phyloP scores from a whole-genome alignment of 2,797 vertebrate genomes.

The Myotis myotis region DNA sequence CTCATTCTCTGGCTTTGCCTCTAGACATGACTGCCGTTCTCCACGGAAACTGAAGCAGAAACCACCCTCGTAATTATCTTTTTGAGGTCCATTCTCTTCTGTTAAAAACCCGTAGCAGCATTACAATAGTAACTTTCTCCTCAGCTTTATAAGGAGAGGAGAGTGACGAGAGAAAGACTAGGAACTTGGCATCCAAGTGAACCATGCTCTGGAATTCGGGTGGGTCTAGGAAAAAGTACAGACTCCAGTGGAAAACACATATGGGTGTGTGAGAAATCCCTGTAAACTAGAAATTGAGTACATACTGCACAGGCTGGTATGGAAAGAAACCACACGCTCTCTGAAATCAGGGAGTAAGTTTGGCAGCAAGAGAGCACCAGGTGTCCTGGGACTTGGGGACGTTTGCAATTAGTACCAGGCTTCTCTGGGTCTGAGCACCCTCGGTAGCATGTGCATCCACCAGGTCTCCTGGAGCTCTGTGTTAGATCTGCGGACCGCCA shows the following conservation, averaged over 20 bases:
- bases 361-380: not conserved
- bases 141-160: not conserved
- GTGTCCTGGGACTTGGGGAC: not conserved
- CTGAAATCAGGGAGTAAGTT: constrained; percentile 50
- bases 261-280: constrained; percentile 79
- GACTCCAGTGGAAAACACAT: constrained; percentile 85
- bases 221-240: constrained; percentile 86
- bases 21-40: not conserved
- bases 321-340: constrained; percentile 42
- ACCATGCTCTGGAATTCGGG: constrained; percentile 83
- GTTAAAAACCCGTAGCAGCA: constrained; percentile 58
- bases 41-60: not conserved
- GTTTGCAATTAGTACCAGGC: not conserved
- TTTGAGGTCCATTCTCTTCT: not conserved
- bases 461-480: fast-evolving
- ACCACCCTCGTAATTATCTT: not conserved
- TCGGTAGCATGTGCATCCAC: fast-evolving
- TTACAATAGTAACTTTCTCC: constrained; percentile 61
- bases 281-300: constrained; percentile 80
- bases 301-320: constrained; percentile 61
- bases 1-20: not conserved
- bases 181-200: constrained; percentile 78
- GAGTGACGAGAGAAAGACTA: not conserved
- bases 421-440: not conserved
- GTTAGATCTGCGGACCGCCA: not conserved